Evolutionary conservation across 2,888 invertebrate genomes (phyloP), one percentile per base, ranked within the genome.

Genomic region (Tiliacea citrago): DNA sequence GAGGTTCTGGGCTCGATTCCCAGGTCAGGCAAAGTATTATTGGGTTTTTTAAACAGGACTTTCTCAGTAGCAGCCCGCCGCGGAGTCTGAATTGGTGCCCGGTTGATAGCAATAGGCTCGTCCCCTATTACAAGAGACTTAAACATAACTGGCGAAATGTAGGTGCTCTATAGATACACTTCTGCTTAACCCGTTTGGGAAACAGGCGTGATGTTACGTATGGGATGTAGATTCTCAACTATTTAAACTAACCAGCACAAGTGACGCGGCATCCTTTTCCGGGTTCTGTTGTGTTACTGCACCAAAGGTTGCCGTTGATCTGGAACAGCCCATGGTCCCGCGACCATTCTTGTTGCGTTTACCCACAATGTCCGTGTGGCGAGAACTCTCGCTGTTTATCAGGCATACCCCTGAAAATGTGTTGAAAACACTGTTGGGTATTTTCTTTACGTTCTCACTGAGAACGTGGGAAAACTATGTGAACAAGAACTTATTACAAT

Each of bases 291-390:
- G 91, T 92, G 47, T 88, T 91, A 85, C 90, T 93, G 90, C 97
- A 97, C 96, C 96, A 97, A 80, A 94, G 94, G 63, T 91, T 91
- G 87, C 95, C 94, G 85, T 95, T 96, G 81, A 97, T 96, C 90
- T 96, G 97, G 92, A 96, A 97, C 0, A 84, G 12, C 0, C 96
- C 96, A 83, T 94, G 93, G 88, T 96, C 95, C 24, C 90, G 87
- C 55, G 95, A 7, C 97, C 86, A 29, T 84, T 75, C 8, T 24
- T 71, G 51, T 84, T 84, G 4, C 35, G 68, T 62, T 55, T 71
- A 0, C 72, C 63, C 13, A 84, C 65, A 21, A 77, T 24, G 21
- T 76, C 84, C 0, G 84, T 79, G 24, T 45, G 73, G 4, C 83
- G 80, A 24, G 57, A 62, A 53, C 86, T 84, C 53, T 84, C 84